phyloP scores from a whole-genome alignment of 1,140 invertebrate genomes.

The Periplaneta americana region DNA sequence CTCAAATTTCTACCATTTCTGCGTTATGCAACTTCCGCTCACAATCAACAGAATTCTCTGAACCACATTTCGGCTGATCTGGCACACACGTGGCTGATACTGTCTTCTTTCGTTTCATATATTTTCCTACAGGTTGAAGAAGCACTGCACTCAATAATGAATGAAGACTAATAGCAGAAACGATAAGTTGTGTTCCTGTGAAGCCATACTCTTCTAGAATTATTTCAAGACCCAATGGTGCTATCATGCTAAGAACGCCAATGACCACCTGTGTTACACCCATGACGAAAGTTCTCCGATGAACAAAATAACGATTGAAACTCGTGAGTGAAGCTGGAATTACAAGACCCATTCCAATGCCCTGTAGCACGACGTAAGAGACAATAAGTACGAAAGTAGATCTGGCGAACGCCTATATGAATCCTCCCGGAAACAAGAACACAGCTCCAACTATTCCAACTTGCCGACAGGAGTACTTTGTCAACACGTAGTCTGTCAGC shows the following conservation, averaged over 20 bases:
- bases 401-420: too few species aligned
- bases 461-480: too few species aligned
- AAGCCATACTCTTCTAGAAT: slow-evolving; percentile 49
- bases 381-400: too few species aligned
- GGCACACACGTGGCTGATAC: too few species aligned
- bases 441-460: too few species aligned
- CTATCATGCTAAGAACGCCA: slow-evolving; percentile 47
- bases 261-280: slow-evolving; percentile 50
- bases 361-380: too few species aligned
- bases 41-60: not conserved
- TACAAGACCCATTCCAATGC: slow-evolving; percentile 39
- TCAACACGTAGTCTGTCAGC: too few species aligned
- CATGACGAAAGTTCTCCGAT: slow-evolving; percentile 51
- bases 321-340: slow-evolving; percentile 49
- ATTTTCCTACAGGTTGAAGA: not conserved
- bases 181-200: slow-evolving; percentile 52
- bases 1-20: not conserved
- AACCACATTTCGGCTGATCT: too few species aligned
- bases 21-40: not conserved
- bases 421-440: too few species aligned
- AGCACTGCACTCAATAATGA: slow-evolving; percentile 22
- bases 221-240: slow-evolving; percentile 42
- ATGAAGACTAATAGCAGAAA: slow-evolving; percentile 56
- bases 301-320: slow-evolving; percentile 51
- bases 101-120: too few species aligned